Conservation (phyloP, 2,888 invertebrate species). For the Geotrupes spiniger region DNA sequence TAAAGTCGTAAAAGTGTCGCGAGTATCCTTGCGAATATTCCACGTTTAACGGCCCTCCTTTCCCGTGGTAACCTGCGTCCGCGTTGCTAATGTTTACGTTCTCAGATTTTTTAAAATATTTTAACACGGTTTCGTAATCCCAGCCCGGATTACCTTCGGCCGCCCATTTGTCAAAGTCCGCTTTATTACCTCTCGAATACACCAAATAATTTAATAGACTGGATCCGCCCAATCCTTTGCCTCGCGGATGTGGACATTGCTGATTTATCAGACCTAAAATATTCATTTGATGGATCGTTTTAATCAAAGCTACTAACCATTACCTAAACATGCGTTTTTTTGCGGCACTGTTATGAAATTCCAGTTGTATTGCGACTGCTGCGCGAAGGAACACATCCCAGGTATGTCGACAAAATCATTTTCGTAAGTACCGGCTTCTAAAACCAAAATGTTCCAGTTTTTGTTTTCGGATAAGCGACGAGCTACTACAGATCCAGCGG, state of each 20-base stretch:
- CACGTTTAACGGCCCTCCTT: slow-evolving; percentile 64
- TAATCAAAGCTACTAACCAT: not conserved
- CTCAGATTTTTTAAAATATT: slow-evolving; percentile 74
- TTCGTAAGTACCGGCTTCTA: slow-evolving; percentile 23
- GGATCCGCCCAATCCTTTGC: slow-evolving; percentile 74
- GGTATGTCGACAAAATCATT: slow-evolving; percentile 23
- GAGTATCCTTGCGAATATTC: slow-evolving; percentile 60
- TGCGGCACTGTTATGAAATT: slow-evolving; percentile 20
- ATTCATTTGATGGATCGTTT: not conserved
- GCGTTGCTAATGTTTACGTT: slow-evolving; percentile 58
- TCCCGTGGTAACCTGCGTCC: slow-evolving; percentile 64
- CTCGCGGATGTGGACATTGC: slow-evolving; percentile 54
- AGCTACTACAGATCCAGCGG: slow-evolving; percentile 21
- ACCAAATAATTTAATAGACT: slow-evolving; percentile 79
- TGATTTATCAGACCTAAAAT: slow-evolving; percentile 1
- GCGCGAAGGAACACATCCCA: slow-evolving; percentile 11
- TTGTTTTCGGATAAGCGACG: slow-evolving; percentile 18
- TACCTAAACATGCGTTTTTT: slow-evolving; percentile 20
- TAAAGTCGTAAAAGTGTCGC: slow-evolving; percentile 60
- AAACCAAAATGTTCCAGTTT: slow-evolving; percentile 16
- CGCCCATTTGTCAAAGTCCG: slow-evolving; percentile 77
- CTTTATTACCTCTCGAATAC: slow-evolving; percentile 72
- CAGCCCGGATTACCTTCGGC: slow-evolving; percentile 72
- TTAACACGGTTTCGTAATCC: slow-evolving; percentile 66
- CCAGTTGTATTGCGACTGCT: slow-evolving; percentile 20